Base-by-base conservation (phyloP, 2,888 invertebrate species). In the Drosophila planitibia region DNA sequence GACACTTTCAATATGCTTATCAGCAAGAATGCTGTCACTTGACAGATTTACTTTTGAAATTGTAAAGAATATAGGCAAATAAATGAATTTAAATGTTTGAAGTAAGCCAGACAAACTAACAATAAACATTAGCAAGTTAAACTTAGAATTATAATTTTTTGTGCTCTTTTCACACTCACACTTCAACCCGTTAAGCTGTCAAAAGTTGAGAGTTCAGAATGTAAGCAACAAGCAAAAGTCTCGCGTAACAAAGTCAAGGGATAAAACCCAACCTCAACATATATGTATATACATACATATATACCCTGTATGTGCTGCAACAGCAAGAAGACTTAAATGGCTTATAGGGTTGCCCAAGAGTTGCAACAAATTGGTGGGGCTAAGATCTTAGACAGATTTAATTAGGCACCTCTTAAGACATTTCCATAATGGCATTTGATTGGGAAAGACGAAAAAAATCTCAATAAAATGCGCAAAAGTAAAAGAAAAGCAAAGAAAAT, bases 311-410 rank as follows among this genome's bases (percentile, higher is more conserved):
- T 55, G 14, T 39, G 39, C 57, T 12, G 30, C 39, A 49, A 39
- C 33, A 77, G 39, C 49, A 28, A 35, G 30, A 47, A 67, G 67
- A 47, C 69, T 68, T 74, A 77, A 83, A 74, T 68, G 81, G 74
- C 78, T 81, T 78, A 68, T 54, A 64, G 16, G 53, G 53, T 81
- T 82, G 71, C 69, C 52, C 77, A 83, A 82, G 41, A 25, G 22
- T 12, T 60, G 41, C 67, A 60, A 58, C 41, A 52, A 57, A 44
- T 39, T 51, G 35, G 2, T 16, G 22, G 37, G 12, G 39, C 44
- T 32, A 54, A 39, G 16, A 60, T 60, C 32, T 30, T 32, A 30
- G 12, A 28, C n/a, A 51, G 68, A 32, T 47, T 68, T 47, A 30
- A 25, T 39, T 61, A 39, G 30, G 12, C 28, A 39, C 19, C 30